A percentile compares a stretch with the other conserved stretches of the same genome.
These are phyloP conservation scores for Macrophya alboannulata DNA, from an alignment of 2,888 invertebrate species.

Conservation along the genomic window DNA sequence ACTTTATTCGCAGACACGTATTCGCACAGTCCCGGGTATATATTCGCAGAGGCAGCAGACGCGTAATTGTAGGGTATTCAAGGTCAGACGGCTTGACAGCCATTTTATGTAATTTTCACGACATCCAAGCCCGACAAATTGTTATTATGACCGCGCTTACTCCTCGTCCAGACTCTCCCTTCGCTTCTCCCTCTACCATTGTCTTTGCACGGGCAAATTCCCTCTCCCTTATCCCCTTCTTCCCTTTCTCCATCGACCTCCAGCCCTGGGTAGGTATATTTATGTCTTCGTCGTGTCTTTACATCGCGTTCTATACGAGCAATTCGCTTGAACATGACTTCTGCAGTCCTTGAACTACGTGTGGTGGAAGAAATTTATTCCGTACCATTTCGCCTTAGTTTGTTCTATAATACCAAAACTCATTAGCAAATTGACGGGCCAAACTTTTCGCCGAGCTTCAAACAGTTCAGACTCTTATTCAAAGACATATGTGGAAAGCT, in stretches of 20 bases:
- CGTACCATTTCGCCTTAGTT: not conserved
- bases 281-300: not conserved
- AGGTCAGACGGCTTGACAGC: constrained; percentile 70
- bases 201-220: constrained; percentile 27
- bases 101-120: constrained; percentile 71
- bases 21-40: constrained; percentile 25
- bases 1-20: constrained; percentile 19
- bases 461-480: not conserved
- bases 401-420: not conserved
- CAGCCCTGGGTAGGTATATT: not conserved
- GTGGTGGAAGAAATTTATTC: not conserved
- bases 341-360: not conserved
- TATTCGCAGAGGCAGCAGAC: constrained; percentile 61
- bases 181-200: constrained; percentile 21
- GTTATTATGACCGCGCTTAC: constrained; percentile 60
- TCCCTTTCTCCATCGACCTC: not conserved
- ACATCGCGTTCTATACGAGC: not conserved
- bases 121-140: constrained; percentile 65
- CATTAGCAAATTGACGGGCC: not conserved
- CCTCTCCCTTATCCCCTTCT: not conserved
- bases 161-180: constrained; percentile 23
- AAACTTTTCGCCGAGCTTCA: not conserved
- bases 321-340: not conserved
- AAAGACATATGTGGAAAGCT: not conserved
- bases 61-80: constrained; percentile 71